These are phyloP conservation scores for Standfussiana lucernea DNA, from an alignment of 2,888 invertebrate species.

Conservation along the genomic window DNA sequence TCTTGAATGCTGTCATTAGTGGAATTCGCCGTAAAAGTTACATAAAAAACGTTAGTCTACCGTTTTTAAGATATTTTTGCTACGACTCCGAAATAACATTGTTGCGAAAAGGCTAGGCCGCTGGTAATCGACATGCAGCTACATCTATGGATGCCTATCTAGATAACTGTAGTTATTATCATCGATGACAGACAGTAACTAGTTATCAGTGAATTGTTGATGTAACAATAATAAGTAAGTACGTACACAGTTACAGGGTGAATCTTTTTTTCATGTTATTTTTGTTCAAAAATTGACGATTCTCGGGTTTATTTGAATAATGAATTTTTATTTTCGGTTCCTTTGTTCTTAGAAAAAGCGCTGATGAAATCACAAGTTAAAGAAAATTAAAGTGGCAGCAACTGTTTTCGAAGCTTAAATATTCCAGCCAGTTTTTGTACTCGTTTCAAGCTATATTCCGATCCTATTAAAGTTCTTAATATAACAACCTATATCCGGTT, in stretches of 20 bases:
- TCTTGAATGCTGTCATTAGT: not conserved
- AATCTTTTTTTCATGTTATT: too few relatives aligned
- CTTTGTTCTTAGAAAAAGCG: too few relatives aligned
- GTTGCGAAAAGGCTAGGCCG: not conserved
- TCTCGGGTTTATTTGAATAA: too few relatives aligned
- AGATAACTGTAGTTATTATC: not conserved
- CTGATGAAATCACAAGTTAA: too few relatives aligned
- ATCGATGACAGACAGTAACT: not conserved
- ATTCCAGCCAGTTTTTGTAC: not conserved
- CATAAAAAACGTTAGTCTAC: not conserved
- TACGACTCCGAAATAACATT: not conserved
- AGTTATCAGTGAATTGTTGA: not conserved
- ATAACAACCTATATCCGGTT: not conserved
- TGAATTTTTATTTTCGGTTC: too few relatives aligned
- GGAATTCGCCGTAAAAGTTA: not conserved
- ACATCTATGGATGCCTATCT: not conserved
- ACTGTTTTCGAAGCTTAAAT: not conserved
- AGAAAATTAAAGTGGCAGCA: not conserved
- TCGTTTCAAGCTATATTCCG: not conserved
- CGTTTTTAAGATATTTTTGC: not conserved
- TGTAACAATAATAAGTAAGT: not conserved
- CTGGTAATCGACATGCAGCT: not conserved
- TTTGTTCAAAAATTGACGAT: too few relatives aligned
- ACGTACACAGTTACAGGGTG: too few relatives aligned
- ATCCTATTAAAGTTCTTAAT: not conserved